Conservation (phyloP, 2,888 invertebrate species). For the Orchesella flavescens region DNA sequence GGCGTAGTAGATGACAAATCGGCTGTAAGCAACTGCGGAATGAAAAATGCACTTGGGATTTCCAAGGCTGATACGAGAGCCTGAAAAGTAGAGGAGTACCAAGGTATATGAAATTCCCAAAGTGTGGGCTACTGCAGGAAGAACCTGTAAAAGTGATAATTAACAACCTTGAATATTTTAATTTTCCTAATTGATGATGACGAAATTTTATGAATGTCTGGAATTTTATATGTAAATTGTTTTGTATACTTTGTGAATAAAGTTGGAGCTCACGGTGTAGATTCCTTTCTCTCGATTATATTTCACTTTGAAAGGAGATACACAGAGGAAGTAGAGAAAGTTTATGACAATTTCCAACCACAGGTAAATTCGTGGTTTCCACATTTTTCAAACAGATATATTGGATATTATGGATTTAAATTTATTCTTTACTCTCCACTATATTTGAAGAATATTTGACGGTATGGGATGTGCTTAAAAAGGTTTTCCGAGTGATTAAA, state of each 20-base stretch:
- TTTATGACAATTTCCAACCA: slow-evolving; percentile 38
- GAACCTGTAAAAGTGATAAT: not conserved
- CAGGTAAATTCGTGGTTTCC: slow-evolving; percentile 1
- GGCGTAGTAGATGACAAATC: slow-evolving; percentile 46
- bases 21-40: slow-evolving; percentile 39
- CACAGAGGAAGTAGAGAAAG: slow-evolving; percentile 22
- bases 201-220: not conserved
- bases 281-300: not conserved
- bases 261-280: not conserved
- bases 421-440: too few relatives aligned
- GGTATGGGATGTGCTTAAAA: too few relatives aligned
- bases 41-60: slow-evolving; percentile 50
- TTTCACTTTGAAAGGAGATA: slow-evolving; percentile 19
- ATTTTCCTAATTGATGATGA: not conserved
- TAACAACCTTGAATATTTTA: too few relatives aligned
- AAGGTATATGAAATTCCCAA: slow-evolving; percentile 9
- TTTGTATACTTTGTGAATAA: not conserved
- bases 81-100: slow-evolving; percentile 2
- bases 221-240: not conserved
- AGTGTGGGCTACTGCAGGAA: not conserved
- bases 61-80: not conserved
- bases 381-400: slow-evolving; percentile 2
- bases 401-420: too few relatives aligned
- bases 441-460: too few relatives aligned
- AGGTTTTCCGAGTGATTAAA: too few relatives aligned